These are phyloP conservation scores for Anser cygnoides DNA, from an alignment of 2,113 vertebrate genomes.

Conservation along the genomic window DNA sequence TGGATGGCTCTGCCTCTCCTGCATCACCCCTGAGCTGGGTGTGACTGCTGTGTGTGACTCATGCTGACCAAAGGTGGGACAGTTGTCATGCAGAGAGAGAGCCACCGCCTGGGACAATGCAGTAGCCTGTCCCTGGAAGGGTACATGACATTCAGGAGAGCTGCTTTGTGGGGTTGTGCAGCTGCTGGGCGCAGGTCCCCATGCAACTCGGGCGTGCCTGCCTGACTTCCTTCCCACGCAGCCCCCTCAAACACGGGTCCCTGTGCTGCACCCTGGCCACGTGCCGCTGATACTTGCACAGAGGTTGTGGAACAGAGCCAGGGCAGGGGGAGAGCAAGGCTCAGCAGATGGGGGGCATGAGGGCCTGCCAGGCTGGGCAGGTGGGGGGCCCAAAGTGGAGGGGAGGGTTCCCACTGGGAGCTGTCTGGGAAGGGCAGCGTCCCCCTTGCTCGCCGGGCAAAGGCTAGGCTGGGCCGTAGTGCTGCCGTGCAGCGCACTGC, in stretches of 20 bases:
- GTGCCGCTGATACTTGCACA: not conserved
- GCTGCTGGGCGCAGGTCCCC: not conserved
- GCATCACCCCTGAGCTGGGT: accelerated
- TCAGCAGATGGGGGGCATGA: too few species aligned
- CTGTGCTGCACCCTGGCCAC: accelerated
- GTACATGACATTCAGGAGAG: not conserved
- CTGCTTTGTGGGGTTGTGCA: not conserved
- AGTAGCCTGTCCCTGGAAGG: not conserved
- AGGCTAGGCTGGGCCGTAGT: not conserved
- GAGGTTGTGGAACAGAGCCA: accelerated
- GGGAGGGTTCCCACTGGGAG: not conserved
- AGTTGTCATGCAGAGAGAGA: not conserved
- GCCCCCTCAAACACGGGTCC: not conserved
- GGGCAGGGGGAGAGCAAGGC: not conserved
- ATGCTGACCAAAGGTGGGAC: not conserved
- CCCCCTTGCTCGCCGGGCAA: not conserved
- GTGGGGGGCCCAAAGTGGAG: not conserved
- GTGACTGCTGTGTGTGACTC: not conserved
- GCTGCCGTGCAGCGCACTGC: not conserved
- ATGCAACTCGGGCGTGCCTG: accelerated
- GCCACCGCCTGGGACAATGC: not conserved
- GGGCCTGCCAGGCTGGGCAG: not conserved
- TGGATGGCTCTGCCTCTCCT: not conserved
- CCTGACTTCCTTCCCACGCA: not conserved
- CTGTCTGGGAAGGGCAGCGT: not conserved